phyloP scores from a whole-genome alignment of 2,797 vertebrate genomes.

The Amblyraja radiata region DNA sequence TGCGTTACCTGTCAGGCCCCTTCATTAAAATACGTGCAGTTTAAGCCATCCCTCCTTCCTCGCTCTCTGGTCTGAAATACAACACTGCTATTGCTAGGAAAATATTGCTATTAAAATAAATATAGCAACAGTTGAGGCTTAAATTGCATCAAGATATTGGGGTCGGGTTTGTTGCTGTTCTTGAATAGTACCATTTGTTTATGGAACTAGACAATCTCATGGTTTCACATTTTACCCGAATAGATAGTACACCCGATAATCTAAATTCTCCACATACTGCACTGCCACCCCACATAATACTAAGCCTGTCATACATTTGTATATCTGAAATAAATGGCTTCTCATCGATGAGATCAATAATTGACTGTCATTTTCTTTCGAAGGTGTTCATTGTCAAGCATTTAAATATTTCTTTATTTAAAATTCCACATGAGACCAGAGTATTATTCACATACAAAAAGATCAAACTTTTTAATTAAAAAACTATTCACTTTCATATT shows the following conservation, averaged over 20 bases:
- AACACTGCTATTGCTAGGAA: not conserved
- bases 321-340: not conserved
- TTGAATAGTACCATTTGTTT: not conserved
- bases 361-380: not conserved
- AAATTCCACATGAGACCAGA: not conserved
- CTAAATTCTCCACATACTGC: not conserved
- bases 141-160: not conserved
- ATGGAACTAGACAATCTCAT: not conserved
- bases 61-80: not conserved
- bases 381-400: not conserved
- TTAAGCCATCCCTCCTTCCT: too few relatives aligned
- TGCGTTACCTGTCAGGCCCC: too few relatives aligned
- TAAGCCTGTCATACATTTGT: not conserved
- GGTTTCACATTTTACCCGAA: not conserved
- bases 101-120: not conserved
- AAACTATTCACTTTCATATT: not conserved
- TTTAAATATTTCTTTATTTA: not conserved
- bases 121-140: not conserved
- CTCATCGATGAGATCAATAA: not conserved
- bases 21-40: too few relatives aligned
- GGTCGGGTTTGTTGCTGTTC: not conserved
- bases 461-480: not conserved
- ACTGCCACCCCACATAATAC: not conserved
- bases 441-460: not conserved
- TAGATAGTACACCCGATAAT: not conserved